Percentiles rank a stretch among this genome's conserved stretches.
Evolutionary conservation across 2,113 vertebrate genomes (phyloP).

Genomic region (Oncorhynchus keta): DNA sequence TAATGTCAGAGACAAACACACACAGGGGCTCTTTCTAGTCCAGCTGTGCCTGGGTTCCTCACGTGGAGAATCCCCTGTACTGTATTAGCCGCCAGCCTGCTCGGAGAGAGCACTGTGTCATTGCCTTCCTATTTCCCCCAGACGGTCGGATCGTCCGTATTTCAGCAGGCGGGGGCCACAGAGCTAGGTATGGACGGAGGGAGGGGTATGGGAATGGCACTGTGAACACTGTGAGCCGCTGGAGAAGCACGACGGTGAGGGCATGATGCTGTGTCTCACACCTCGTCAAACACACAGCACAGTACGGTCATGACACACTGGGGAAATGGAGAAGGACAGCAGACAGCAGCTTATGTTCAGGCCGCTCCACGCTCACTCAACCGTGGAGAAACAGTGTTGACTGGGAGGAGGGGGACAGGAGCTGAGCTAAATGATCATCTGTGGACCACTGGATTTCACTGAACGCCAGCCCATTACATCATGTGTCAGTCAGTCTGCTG

Average conservation of each 20-base stretch:
- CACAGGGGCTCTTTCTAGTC: slow-evolving; percentile 3
- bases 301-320: slow-evolving; percentile 67
- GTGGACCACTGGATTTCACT: slow-evolving; percentile 52
- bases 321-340: slow-evolving; percentile 67
- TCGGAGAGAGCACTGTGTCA: slow-evolving; percentile 49
- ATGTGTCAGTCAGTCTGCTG: slow-evolving; percentile 46
- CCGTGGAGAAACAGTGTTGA: slow-evolving; percentile 54
- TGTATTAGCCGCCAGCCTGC: slow-evolving; percentile 29
- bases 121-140: slow-evolving; percentile 60
- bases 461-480: slow-evolving; percentile 57
- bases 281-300: slow-evolving; percentile 67
- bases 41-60: slow-evolving; percentile 20
- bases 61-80: slow-evolving; percentile 31
- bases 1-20: slow-evolving; percentile 22
- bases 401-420: slow-evolving; percentile 21
- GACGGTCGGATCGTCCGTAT: slow-evolving; percentile 67
- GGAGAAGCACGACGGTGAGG: slow-evolving; percentile 23
- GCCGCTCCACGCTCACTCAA: slow-evolving; percentile 60
- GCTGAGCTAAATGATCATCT: slow-evolving; percentile 38
- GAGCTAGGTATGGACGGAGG: neutral
- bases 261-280: slow-evolving; percentile 60
- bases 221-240: slow-evolving; percentile 44
- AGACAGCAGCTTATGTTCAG: slow-evolving; percentile 68
- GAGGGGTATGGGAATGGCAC: slow-evolving; percentile 1
- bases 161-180: slow-evolving; percentile 59